These are phyloP conservation scores for Tipula unca DNA, from an alignment of 2,888 invertebrate species.

Conservation along the genomic window DNA sequence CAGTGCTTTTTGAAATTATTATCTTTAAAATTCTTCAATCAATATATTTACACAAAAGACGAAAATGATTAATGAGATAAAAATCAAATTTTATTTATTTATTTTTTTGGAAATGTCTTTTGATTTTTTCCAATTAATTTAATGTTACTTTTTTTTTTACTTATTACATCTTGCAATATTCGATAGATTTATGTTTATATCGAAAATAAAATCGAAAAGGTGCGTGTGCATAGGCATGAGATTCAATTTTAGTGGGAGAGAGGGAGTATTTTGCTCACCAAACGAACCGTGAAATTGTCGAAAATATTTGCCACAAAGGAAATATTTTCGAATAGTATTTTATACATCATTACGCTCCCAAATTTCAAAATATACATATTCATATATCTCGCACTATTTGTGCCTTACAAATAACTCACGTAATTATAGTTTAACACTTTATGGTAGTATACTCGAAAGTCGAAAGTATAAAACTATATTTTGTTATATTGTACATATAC, in stretches of 20 bases:
- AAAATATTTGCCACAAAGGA: background rate
- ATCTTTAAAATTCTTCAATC: background rate
- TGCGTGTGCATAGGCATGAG: background rate
- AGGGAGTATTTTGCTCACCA: background rate
- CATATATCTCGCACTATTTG: background rate
- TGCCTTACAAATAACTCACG: background rate
- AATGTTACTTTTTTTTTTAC: background rate
- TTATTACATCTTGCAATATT: background rate
- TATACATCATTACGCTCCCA: background rate
- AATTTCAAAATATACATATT: background rate
- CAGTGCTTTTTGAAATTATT: background rate
- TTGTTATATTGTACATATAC: background rate
- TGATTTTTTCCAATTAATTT: background rate
- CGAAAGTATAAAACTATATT: too few relatives aligned
- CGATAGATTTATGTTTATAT: background rate
- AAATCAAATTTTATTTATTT: background rate
- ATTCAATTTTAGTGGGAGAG: background rate
- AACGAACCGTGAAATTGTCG: background rate
- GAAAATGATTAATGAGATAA: constrained; percentile 8
- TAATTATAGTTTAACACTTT: background rate
- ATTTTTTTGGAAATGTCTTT: background rate
- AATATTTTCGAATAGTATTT: background rate
- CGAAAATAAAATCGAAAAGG: background rate
- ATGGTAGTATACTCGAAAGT: background rate
- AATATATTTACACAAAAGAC: background rate